phyloP scores from a whole-genome alignment of 92 coral and sea anemone species.

The Scolanthus callimorphus region DNA sequence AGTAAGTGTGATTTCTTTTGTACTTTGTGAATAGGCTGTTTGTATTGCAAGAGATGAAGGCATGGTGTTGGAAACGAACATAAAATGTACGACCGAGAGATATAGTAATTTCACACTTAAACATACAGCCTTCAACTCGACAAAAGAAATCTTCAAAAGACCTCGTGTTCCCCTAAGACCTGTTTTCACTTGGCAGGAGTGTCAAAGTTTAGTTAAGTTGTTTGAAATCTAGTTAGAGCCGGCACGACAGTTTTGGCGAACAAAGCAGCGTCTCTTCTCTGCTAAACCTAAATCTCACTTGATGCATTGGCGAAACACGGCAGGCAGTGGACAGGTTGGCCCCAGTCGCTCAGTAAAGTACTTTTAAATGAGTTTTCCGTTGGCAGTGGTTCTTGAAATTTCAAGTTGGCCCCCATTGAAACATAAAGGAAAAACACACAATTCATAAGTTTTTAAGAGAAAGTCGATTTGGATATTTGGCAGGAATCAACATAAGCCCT shows the following conservation, averaged over 20 bases:
- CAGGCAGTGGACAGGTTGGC: background rate
- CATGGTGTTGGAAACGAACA: conserved; percentile 18
- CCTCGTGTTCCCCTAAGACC: conserved; percentile 5
- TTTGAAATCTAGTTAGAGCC: no score
- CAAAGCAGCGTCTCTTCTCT: background rate
- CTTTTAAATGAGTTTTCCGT: conserved; percentile 19
- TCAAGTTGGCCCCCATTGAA: conserved; percentile 77
- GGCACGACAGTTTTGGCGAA: no score
- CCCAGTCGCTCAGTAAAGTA: background rate
- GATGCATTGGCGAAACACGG: background rate
- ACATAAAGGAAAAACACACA: conserved; percentile 76
- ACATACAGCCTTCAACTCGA: conserved; percentile 7
- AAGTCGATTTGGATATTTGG: conserved; percentile 63
- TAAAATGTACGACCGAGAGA: background rate
- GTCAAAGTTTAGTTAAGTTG: no score
- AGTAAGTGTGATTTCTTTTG: conserved; percentile 43
- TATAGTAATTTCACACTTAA: conserved; percentile 45
- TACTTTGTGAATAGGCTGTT: conserved; percentile 39
- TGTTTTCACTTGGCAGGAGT: no score
- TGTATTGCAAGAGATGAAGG: conserved; percentile 11
- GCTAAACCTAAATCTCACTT: background rate
- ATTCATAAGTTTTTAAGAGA: conserved; percentile 73
- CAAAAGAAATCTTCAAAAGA: background rate
- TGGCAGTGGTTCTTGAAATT: conserved; percentile 65
- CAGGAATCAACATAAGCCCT: conserved; percentile 58